Percentiles rank a stretch among this genome's conserved stretches.
phyloP scores from a whole-genome alignment of 2,888 invertebrate species.

The Nineta flava region DNA sequence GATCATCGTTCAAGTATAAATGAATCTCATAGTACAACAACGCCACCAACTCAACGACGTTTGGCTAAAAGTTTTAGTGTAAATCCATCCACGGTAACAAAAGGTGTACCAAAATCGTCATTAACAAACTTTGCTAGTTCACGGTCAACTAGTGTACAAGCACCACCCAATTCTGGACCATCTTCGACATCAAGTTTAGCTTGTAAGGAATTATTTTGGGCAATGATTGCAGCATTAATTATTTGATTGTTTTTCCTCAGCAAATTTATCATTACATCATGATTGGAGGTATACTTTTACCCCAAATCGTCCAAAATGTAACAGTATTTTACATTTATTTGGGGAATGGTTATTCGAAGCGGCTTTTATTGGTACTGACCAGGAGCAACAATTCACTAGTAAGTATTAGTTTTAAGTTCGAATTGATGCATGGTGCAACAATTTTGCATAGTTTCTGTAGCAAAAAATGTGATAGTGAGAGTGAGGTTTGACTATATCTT shows the following conservation, averaged over 20 bases:
- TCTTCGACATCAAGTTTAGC: constrained; percentile 48
- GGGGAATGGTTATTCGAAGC: constrained; percentile 96
- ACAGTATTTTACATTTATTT: constrained; percentile 88
- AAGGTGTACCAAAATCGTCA: constrained; percentile 62
- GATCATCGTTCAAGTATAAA: constrained; percentile 20
- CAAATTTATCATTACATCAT: constrained; percentile 39
- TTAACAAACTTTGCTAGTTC: constrained; percentile 64
- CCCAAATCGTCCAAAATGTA: constrained; percentile 73
- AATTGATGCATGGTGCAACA: too few species aligned
- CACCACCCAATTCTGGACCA: constrained; percentile 55
- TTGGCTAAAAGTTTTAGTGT: constrained; percentile 88
- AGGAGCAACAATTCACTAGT: constrained; percentile 12
- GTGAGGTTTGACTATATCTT: too few species aligned
- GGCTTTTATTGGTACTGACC: constrained; percentile 71
- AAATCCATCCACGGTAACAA: constrained; percentile 50
- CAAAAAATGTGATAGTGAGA: too few species aligned
- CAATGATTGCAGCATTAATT: neutral
- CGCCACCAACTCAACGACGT: constrained; percentile 74
- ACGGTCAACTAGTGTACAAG: constrained; percentile 47
- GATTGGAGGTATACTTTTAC: constrained; percentile 39
- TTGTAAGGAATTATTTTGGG: constrained; percentile 30
- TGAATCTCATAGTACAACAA: constrained; percentile 55
- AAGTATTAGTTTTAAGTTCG: neutral
- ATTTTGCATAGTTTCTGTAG: too few species aligned
- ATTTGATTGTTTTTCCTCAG: constrained; percentile 26